phyloP scores from a whole-genome alignment of 2,888 invertebrate species.

The Aleiodes testaceus region DNA sequence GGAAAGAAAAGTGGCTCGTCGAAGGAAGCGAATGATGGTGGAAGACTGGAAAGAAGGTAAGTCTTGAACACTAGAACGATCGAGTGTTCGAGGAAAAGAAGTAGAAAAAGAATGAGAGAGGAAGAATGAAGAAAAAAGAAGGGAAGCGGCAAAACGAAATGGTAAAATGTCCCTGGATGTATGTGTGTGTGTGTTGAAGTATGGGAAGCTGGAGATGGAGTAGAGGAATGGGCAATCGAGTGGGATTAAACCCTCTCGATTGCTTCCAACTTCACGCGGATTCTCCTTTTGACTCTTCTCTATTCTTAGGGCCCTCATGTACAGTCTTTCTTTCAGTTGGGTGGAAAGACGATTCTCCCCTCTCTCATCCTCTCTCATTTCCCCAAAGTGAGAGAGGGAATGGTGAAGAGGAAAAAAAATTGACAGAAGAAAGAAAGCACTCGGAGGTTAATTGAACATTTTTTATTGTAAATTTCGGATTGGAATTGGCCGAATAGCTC shows the following conservation, averaged over 20 bases:
- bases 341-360: constrained; percentile 51
- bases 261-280: constrained; percentile 70
- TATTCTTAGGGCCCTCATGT: constrained; percentile 49
- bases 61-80: constrained; percentile 33
- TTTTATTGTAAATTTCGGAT: constrained; percentile 72
- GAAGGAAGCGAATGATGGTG: constrained; percentile 38
- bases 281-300: constrained; percentile 47
- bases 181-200: neutral
- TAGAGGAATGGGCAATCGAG: constrained; percentile 66
- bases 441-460: constrained; percentile 70
- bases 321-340: constrained; percentile 52
- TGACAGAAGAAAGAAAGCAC: constrained; percentile 48
- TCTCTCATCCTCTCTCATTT: constrained; percentile 17
- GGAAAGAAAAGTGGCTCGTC: constrained; percentile 57
- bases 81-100: constrained; percentile 26
- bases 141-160: constrained; percentile 57
- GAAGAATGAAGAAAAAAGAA: constrained; percentile 49
- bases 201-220: neutral
- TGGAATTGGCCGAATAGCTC: constrained; percentile 61
- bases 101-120: constrained; percentile 40
- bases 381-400: constrained; percentile 31
- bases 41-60: constrained; percentile 20
- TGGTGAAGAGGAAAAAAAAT: too few relatives aligned
- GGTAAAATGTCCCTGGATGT: constrained; percentile 39
- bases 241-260: constrained; percentile 71